A percentile compares a stretch with the other conserved stretches of the same genome.
Conservation (phyloP, 2,888 invertebrate genomes). For the Glyphotaelius pellucidus region DNA sequence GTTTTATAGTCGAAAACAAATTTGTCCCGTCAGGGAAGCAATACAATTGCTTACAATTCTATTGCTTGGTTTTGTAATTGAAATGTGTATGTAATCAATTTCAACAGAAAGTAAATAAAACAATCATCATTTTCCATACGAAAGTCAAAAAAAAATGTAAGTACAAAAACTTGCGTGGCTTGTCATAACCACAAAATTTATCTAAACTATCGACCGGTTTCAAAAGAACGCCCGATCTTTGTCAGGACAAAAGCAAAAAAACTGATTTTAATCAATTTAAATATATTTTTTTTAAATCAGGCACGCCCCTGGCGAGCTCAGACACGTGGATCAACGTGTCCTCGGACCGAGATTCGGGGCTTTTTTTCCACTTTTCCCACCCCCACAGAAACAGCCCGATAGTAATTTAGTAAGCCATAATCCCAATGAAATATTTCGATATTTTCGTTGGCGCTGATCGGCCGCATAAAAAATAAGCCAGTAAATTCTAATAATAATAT, state of each 20-base stretch:
- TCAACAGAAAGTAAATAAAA: too few species aligned
- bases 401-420: background rate
- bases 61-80: too few species aligned
- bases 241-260: background rate
- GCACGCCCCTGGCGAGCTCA: background rate
- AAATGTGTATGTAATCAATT: too few species aligned
- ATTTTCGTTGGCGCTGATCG: background rate
- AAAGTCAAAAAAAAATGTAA: too few species aligned
- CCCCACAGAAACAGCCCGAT: background rate
- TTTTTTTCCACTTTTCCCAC: background rate
- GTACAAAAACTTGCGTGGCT: too few species aligned
- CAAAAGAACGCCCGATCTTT: background rate
- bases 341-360: background rate
- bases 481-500: conserved; percentile 2
- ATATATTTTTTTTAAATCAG: background rate
- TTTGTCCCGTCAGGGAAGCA: too few species aligned
- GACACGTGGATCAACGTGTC: background rate
- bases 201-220: background rate
- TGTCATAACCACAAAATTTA: too few species aligned
- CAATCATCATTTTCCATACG: too few species aligned
- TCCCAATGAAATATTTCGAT: background rate
- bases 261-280: background rate
- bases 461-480: background rate
- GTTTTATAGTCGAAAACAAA: too few species aligned
- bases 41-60: too few species aligned